Evolutionary conservation across 1,140 invertebrate genomes (phyloP), one percentile per base, ranked within the genome.

Genomic region (Oncopodura yosiiana): DNA sequence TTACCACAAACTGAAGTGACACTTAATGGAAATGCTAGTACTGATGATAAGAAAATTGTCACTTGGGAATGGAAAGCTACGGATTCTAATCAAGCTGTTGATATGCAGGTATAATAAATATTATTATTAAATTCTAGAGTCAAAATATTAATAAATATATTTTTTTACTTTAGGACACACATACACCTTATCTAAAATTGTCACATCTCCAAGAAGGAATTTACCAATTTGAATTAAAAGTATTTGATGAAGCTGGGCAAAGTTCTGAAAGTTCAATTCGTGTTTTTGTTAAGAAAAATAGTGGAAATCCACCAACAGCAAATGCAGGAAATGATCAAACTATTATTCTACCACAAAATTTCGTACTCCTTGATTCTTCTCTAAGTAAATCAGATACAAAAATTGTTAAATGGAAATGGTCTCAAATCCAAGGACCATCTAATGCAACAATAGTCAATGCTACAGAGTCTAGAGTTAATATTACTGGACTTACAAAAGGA

Each of bases 51-150:
- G 67, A 87, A 87, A 41, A 94, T 94, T 58, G 81, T 80, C 0
- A 85, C 79, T 26, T 96, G 91, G 85, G 89, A 94, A 69, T 96
- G 93, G 93, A 92, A 93, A 68, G 84, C 84, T 51, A 79, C 83
- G 0, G 86, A 89, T 67, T 81, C 86, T 51, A 81, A 86, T 51
- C 88, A 89, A 71, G 86, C 88, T 9, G 89, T 89, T 14, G 90
- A 94, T 67, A 93, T 94, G 86, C 86, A 90, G 67, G 76, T 77
- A 64, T 63, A 18, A 34, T 14, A 38, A 5, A 27, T 32, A 30
- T 27, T 8, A 32, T 26, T 30, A 19, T 5, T 12, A 9, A 8
- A 27, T 27, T 24, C 23, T 14, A 11, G 23, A 34, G 21, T 19
- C 23, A 21, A 48, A 8, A 48, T 38, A 44, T 21, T 11, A 19